phyloP scores from a whole-genome alignment of 2,888 invertebrate genomes.

The Lasioglossum leucozonium region DNA sequence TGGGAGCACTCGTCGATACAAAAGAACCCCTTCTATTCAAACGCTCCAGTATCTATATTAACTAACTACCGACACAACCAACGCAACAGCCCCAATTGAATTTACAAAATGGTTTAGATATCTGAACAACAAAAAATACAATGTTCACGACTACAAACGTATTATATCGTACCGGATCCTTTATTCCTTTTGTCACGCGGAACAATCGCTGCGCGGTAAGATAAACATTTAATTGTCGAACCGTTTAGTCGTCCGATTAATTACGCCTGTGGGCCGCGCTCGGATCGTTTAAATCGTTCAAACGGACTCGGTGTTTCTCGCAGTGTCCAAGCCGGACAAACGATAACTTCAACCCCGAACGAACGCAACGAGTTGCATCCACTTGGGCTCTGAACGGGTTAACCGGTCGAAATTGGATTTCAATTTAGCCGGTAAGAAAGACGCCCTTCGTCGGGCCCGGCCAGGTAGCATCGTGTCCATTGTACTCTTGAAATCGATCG shows the following conservation, averaged over 20 bases:
- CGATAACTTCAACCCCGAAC: background rate
- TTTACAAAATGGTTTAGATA: background rate
- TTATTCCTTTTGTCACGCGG: background rate
- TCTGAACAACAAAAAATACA: background rate
- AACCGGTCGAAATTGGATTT: conserved; percentile 10
- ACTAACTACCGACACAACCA: background rate
- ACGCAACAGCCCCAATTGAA: background rate
- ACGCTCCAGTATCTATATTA: too few species aligned
- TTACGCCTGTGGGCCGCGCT: background rate
- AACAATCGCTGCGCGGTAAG: background rate
- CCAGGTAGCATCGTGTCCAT: background rate
- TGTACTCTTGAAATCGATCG: conserved; percentile 25
- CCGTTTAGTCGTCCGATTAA: background rate
- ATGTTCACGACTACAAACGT: background rate
- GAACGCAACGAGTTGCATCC: background rate
- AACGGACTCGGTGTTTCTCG: background rate
- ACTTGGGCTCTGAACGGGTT: background rate
- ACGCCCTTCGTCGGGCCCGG: conserved; percentile 3
- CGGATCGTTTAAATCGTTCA: background rate
- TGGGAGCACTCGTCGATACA: too few species aligned
- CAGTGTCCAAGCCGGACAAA: background rate
- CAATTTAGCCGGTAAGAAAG: conserved; percentile 9
- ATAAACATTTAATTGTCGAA: background rate
- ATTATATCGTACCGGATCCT: background rate
- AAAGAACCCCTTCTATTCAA: too few species aligned